phyloP scores from a whole-genome alignment of 2,888 invertebrate species.

The Lasioglossum pauxillum region DNA sequence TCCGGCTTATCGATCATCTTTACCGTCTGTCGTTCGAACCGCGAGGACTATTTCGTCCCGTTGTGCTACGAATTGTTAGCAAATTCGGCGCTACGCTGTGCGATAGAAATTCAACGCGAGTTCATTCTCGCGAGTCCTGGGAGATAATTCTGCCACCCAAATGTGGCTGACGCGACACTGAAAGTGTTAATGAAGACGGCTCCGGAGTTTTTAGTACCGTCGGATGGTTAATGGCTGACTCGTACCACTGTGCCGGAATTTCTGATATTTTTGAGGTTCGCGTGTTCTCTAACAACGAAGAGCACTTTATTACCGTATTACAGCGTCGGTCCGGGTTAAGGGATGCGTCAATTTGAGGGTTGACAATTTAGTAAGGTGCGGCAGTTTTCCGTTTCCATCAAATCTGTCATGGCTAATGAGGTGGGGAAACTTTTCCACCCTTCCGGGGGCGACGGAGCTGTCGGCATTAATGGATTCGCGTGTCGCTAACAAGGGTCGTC shows the following conservation, averaged over 20 bases:
- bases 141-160: no score
- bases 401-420: not conserved
- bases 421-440: conserved; percentile 7
- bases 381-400: conserved; percentile 9
- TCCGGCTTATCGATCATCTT: conserved; percentile 43
- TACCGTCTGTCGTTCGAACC: conserved; percentile 13
- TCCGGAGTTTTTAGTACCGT: not conserved
- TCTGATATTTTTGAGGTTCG: not conserved
- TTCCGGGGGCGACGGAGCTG: not conserved
- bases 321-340: not conserved
- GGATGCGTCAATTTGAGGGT: conserved; percentile 7
- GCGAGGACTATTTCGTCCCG: not conserved
- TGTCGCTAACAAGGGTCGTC: not conserved
- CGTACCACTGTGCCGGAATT: not conserved
- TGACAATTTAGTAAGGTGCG: conserved; percentile 12
- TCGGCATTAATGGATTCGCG: conserved; percentile 3
- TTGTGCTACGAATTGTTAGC: not conserved
- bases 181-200: not conserved
- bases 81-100: not conserved
- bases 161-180: no score
- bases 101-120: no score
- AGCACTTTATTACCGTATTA: conserved; percentile 19
- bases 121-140: no score
- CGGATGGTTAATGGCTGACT: not conserved
- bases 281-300: not conserved